Conservation (phyloP, 64 coral and sea anemone genomes). For the Montipora cactus region DNA sequence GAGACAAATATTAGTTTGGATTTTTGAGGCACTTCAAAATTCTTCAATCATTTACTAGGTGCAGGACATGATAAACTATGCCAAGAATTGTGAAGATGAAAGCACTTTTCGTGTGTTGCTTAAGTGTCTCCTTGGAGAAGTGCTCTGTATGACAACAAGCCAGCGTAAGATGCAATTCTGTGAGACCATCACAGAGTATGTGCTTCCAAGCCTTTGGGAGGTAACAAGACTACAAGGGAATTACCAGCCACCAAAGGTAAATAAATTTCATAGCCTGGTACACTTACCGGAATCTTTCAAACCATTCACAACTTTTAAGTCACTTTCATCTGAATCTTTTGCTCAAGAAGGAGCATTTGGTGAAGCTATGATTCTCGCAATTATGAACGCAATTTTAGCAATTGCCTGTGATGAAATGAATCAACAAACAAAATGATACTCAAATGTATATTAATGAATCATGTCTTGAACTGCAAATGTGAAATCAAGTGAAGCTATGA, state of each 20-base stretch:
- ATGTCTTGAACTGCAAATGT: too few relatives aligned
- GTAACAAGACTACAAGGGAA: conserved; percentile 36
- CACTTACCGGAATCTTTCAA: too few relatives aligned
- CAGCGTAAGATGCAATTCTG: conserved; percentile 41
- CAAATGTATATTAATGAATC: too few relatives aligned
- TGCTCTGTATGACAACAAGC: conserved; percentile 48
- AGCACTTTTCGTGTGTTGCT: conserved; percentile 46
- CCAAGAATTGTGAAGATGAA: conserved; percentile 26
- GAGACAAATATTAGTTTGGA: not conserved
- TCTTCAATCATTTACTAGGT: conserved; percentile 20
- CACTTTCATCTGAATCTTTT: too few relatives aligned
- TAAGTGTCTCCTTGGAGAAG: conserved; percentile 53
- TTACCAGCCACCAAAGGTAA: conserved; percentile 10
- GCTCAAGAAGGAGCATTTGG: too few relatives aligned
- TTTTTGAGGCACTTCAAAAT: not conserved
- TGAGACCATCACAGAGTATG: conserved; percentile 9
- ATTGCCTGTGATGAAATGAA: too few relatives aligned
- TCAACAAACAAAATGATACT: too few relatives aligned
- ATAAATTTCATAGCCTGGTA: too few relatives aligned
- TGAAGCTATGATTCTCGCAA: too few relatives aligned
- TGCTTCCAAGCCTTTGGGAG: conserved; percentile 26
- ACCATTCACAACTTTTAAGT: too few relatives aligned
- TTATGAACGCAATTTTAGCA: too few relatives aligned
- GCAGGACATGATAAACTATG: conserved; percentile 33
- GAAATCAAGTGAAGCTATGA: too few relatives aligned